A percentile compares a stretch with the other conserved stretches of the same genome.
Conservation (phyloP, 1,140 invertebrate genomes). For the Drosophila albomicans region DNA sequence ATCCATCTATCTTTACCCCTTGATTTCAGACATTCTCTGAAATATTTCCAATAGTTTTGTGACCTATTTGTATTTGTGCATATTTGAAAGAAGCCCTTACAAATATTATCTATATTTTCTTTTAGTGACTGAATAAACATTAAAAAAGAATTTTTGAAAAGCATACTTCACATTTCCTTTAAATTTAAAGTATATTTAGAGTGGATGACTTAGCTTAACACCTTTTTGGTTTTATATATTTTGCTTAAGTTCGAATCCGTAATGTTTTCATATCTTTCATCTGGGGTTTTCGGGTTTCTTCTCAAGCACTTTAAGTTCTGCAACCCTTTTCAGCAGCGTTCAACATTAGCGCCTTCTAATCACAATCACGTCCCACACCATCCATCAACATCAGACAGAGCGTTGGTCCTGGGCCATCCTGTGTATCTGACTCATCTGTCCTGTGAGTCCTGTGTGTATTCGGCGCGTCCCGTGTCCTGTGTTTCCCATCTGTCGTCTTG, state of each 20-base stretch:
- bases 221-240: not conserved
- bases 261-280: not conserved
- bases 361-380: constrained; percentile 51
- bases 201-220: not conserved
- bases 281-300: not conserved
- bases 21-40: not conserved
- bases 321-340: constrained; percentile 14
- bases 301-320: constrained; percentile 8
- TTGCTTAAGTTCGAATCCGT: not conserved
- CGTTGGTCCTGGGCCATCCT: constrained; percentile 30
- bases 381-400: constrained; percentile 63
- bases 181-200: too few relatives aligned
- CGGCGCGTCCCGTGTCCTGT: constrained; percentile 23
- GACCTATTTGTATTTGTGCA: not conserved
- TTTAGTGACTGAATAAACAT: too few relatives aligned
- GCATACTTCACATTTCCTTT: too few relatives aligned
- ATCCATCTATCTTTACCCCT: constrained; percentile 9
- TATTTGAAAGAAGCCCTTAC: too few relatives aligned
- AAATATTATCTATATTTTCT: too few relatives aligned
- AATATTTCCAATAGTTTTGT: not conserved
- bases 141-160: too few relatives aligned
- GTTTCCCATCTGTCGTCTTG: constrained; percentile 65
- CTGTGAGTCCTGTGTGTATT: constrained; percentile 18
- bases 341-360: constrained; percentile 44
- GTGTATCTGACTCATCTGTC: constrained; percentile 3